Evolutionary conservation across 2,888 invertebrate genomes (phyloP).

Genomic region (Tribolium freemani): DNA sequence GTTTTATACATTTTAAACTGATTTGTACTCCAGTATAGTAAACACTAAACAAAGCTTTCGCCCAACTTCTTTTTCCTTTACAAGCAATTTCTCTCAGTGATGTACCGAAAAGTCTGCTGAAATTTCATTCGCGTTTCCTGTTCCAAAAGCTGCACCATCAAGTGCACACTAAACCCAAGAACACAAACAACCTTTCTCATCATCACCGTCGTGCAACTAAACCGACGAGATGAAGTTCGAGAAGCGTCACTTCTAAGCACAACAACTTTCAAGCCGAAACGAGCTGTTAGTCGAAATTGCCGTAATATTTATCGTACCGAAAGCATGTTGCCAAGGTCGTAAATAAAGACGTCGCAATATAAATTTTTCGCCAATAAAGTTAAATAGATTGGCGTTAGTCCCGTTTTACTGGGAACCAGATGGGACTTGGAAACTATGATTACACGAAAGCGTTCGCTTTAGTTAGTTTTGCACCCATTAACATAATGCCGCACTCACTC

Average conservation of each 20-base stretch:
- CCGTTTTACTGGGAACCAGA: constrained; percentile 22
- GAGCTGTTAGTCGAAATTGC: constrained; percentile 16
- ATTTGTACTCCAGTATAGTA: no score
- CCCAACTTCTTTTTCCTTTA: background rate
- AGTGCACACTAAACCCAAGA: background rate
- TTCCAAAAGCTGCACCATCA: background rate
- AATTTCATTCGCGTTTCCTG: background rate
- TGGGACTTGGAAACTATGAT: constrained; percentile 33
- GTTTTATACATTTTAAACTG: no score
- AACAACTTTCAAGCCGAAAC: constrained; percentile 4
- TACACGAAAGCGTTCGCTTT: constrained; percentile 23
- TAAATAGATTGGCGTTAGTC: constrained; percentile 28
- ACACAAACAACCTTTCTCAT: constrained; percentile 1
- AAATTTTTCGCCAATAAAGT: constrained; percentile 30
- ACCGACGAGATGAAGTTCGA: background rate
- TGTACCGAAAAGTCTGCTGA: background rate
- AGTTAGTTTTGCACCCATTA: constrained; percentile 34
- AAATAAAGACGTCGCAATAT: constrained; percentile 8
- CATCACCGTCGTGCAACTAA: background rate
- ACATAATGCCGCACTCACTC: constrained; percentile 34
- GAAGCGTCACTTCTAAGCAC: constrained; percentile 4
- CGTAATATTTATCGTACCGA: constrained; percentile 3
- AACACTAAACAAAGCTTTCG: no score
- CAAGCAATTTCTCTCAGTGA: background rate
- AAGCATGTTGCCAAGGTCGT: constrained; percentile 28